Conservation (phyloP, 2,888 invertebrate genomes). For the Malachius bipustulatus region DNA sequence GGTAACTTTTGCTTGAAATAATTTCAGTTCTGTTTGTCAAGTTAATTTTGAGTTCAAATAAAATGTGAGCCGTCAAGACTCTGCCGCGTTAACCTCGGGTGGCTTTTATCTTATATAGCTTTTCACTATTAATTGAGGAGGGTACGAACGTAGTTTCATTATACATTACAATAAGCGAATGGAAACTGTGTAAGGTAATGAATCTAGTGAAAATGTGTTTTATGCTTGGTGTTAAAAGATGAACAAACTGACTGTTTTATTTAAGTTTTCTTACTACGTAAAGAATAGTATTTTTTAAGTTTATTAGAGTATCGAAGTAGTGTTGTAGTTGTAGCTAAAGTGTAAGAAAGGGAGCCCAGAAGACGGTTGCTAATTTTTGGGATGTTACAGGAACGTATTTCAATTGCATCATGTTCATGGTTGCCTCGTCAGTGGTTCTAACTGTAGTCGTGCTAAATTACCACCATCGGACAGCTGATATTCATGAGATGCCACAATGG, state of each 20-base stretch:
- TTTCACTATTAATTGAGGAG: constrained; percentile 37
- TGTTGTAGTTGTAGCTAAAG: constrained; percentile 7
- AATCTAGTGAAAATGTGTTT: constrained; percentile 29
- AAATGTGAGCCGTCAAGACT: constrained; percentile 18
- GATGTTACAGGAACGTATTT: constrained; percentile 75
- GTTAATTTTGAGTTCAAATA: too few relatives aligned
- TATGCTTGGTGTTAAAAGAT: constrained; percentile 33
- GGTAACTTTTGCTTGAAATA: too few relatives aligned
- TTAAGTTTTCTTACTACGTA: constrained; percentile 17
- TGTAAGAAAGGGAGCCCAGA: not conserved
- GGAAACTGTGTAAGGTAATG: constrained; percentile 23
- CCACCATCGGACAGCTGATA: constrained; percentile 93
- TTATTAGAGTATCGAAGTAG: constrained; percentile 16
- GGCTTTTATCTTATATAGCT: constrained; percentile 28
- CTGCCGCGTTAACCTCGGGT: constrained; percentile 32
- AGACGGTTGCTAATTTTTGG: constrained; percentile 17
- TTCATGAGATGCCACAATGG: constrained; percentile 94
- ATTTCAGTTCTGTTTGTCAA: too few relatives aligned
- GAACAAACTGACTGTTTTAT: constrained; percentile 25
- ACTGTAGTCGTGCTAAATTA: constrained; percentile 95
- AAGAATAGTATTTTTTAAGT: constrained; percentile 17
- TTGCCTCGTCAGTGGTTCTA: constrained; percentile 92
- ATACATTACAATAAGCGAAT: constrained; percentile 24
- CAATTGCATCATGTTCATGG: constrained; percentile 99
- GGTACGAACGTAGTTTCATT: constrained; percentile 35